These are phyloP conservation scores for Campylomormyrus tamandua DNA, from an alignment of 2,113 vertebrate genomes.

Conservation along the genomic window DNA sequence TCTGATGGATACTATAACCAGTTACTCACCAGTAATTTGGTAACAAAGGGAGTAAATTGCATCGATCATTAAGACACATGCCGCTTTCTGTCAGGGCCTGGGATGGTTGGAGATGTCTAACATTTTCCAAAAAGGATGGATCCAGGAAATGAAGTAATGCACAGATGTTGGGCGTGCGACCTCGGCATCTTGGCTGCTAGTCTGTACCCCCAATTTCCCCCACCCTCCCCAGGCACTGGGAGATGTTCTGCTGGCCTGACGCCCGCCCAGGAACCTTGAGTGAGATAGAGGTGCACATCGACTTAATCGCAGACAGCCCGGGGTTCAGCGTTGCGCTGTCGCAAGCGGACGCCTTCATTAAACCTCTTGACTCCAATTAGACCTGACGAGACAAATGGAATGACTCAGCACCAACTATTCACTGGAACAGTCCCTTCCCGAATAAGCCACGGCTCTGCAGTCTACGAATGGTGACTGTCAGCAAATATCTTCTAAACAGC, in stretches of 20 bases:
- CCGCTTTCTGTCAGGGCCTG: background rate
- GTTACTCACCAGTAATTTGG: background rate
- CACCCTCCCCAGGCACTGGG: background rate
- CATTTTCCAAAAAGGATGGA: conserved; percentile 15
- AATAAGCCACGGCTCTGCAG: background rate
- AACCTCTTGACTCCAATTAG: background rate
- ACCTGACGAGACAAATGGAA: background rate
- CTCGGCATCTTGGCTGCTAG: background rate
- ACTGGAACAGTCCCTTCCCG: background rate
- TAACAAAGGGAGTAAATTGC: background rate
- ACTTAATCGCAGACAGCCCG: background rate
- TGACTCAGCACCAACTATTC: background rate
- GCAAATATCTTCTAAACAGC: background rate
- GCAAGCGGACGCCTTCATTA: background rate
- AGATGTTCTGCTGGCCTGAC: background rate
- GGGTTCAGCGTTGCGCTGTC: background rate
- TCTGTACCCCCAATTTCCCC: background rate
- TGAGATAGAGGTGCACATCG: background rate
- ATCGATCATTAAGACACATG: background rate
- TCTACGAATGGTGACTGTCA: background rate
- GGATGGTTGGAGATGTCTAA: background rate
- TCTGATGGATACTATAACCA: background rate
- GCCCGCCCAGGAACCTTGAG: background rate
- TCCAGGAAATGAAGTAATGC: conserved; percentile 25
- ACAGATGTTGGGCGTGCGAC: conserved; percentile 14